Evolutionary conservation across 2,797 vertebrate genomes (phyloP), one percentile per base, ranked within the genome.

Genomic region (Rhinatrema bivittatum): DNA sequence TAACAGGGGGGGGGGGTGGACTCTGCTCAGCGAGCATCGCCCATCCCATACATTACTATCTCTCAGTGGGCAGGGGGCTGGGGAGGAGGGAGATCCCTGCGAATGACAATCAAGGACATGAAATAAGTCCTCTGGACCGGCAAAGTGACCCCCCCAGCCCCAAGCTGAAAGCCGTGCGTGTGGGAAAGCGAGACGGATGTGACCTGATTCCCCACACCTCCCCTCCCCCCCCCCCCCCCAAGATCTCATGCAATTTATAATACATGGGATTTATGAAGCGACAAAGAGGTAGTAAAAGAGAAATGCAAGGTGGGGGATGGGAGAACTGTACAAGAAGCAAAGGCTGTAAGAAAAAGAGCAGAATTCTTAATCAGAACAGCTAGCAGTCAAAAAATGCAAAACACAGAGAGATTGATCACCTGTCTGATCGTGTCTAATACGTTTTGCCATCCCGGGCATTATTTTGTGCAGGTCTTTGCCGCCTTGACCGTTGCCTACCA

Each of bases 1-100:
- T 72, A 64, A 78, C 46, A 83, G 83, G 68, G 73, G 82, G 78
- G 76, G 86, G 76, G 84, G n/a, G n/a, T n/a, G n/a, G n/a, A n/a
- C n/a, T 78, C 83, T 75, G 72, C 70, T 81, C 67, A 61, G 59
- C 68, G 73, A 70, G 57, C 74, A 68, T 60, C 70, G 81, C 70
- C 74, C 78, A 80, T 53, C 67, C 59, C 73, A 53, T 24, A 54
- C 39, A 39, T 46, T 56, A 57, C 63, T 46, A 47, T 56, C 58
- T 58, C 56, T 47, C 44, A 40, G 66, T 61, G 73, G 73, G 74
- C 60, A 40, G 28, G 35, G 37, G 29, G 14, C 3, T 3, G 25
- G 7, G 33, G 14, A 29, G 39, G 51, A 41, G 8, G 8, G 37
- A 32, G 42, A 61, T 62, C 57, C 66, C 72, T 34, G 59, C 45